Evolutionary conservation across 2,113 vertebrate species (phyloP).

Genomic region (Accipiter virgatus): DNA sequence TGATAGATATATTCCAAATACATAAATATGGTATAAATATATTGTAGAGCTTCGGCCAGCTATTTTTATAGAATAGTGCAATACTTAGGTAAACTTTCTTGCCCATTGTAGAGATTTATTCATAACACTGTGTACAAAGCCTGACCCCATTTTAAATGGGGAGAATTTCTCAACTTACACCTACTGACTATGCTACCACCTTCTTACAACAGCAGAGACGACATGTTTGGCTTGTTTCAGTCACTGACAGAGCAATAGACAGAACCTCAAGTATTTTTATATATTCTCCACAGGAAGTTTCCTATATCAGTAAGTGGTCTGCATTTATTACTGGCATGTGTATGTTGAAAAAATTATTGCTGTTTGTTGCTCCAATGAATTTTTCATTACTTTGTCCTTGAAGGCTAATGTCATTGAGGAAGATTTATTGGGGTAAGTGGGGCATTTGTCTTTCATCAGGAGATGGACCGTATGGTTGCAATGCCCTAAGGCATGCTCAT

Average conservation of each 20-base stretch:
- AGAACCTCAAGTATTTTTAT: neutral
- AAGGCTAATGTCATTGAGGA: neutral
- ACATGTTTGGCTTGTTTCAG: neutral
- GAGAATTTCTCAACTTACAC: neutral
- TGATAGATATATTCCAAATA: neutral
- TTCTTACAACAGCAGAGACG: neutral
- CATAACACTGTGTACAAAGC: neutral
- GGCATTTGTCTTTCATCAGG: neutral
- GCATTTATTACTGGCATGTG: neutral
- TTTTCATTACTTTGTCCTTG: conserved; percentile 1
- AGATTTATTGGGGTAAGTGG: neutral
- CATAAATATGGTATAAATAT: neutral
- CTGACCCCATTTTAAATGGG: neutral
- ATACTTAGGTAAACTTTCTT: neutral
- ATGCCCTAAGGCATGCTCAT: neutral
- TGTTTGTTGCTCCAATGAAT: neutral
- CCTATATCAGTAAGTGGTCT: neutral
- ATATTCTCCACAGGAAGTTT: neutral
- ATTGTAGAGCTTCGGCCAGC: neutral
- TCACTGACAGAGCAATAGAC: neutral
- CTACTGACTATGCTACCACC: neutral
- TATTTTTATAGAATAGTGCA: neutral
- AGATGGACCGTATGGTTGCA: neutral
- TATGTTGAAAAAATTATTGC: neutral
- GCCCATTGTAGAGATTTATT: neutral